Evolutionary conservation across 2,888 invertebrate genomes (phyloP), one percentile per base, ranked within the genome.

Genomic region (Heliothis peltigera): DNA sequence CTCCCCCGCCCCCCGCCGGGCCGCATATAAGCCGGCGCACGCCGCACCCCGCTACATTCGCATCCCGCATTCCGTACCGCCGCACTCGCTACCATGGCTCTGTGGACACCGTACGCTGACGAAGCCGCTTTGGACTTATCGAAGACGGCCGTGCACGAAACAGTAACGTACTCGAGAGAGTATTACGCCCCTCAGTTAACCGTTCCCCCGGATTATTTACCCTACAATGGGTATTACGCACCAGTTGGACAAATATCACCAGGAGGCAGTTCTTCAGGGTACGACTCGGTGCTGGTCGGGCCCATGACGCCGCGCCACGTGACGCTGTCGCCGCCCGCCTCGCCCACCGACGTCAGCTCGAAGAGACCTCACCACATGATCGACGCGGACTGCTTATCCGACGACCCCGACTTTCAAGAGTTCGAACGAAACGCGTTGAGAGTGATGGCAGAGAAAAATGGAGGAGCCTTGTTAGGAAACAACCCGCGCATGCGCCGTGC

Each of bases 401-500:
- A 91, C 22, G 96, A 97, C 17, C 85, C 85, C 48, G 96, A 96
- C 1, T 98, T 97, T 80, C 94, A 95, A 17, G 96, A 96, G 54
- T 98, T 97, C 77, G 95, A 97, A 25, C 94, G 96, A 53, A 95
- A 96, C 69, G 96, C 97, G 84, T 84, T 98, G 6, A 94, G 96
- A 10, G 96, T 96, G 55, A 96, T 97, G 55, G 95, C 95, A 42
- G 95, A 92, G 70, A 95, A 95, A 10, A 96, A 96, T 74, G 96
- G 95, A 64, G 96, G 95, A 2, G 85, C 89, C 12, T 86, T 93
- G 56, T 28, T 94, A 3, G 92, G 92, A 7, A 91, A 96, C 28
- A 97, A 97, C 79, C 96, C 96, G 0, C 96, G 97, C 82, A 97
- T 97, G 97, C 92, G 97, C n/a, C 90, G 96, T 25, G 91, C 92